Percentiles rank a stretch among this genome's conserved stretches.
These are phyloP conservation scores for Erinaceus europaeus DNA, from an alignment of 2,113 vertebrate genomes.

Conservation along the genomic window DNA sequence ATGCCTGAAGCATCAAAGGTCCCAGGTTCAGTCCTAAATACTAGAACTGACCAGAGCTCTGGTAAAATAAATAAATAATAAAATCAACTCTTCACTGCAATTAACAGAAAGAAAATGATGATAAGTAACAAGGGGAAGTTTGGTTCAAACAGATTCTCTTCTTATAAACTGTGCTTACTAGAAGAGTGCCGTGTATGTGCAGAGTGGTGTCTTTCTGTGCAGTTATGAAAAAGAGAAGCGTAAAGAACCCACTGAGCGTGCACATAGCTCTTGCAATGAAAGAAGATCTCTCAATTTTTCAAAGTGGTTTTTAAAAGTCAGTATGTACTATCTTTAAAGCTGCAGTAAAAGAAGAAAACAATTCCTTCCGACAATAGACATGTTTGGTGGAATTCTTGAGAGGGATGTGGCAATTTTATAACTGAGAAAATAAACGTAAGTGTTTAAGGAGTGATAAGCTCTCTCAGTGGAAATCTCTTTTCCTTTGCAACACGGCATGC, in stretches of 20 bases:
- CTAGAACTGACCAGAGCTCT: no score
- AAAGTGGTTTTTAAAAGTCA: constrained; percentile 38
- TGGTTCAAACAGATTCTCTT: neutral
- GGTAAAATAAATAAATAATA: no score
- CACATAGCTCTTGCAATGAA: no score
- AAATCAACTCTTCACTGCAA: no score
- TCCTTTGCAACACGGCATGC: neutral
- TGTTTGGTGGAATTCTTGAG: constrained; percentile 41
- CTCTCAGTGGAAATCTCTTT: constrained; percentile 11
- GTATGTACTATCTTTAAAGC: constrained; percentile 34
- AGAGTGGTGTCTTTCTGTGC: neutral
- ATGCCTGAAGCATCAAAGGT: no score
- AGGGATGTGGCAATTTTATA: constrained; percentile 42
- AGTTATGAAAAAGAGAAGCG: neutral
- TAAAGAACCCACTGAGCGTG: no score
- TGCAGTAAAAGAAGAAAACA: neutral
- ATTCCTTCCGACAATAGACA: constrained; percentile 11
- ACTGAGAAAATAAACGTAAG: constrained; percentile 41
- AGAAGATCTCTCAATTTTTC: constrained; percentile 8
- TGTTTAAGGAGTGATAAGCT: constrained; percentile 53
- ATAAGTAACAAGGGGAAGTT: neutral
- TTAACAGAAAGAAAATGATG: neutral
- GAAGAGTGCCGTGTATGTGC: neutral
- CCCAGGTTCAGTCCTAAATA: no score
- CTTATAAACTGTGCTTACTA: neutral